Conservation (phyloP, 2,888 invertebrate species). For the Metopia argyrocephala region DNA sequence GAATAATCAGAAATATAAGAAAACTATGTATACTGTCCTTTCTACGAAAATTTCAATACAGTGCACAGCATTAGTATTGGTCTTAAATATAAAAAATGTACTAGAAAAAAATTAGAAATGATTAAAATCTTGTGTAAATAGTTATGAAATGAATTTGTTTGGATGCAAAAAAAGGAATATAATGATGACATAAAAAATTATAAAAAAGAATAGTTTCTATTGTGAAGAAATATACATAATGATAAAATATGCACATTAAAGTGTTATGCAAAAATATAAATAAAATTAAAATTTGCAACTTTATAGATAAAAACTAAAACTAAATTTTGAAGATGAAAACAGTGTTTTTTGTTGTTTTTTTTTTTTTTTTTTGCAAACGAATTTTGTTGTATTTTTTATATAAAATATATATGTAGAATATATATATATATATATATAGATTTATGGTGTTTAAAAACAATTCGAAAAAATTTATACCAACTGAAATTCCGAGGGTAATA, state of each 20-base stretch:
- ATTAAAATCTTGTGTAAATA: too few species aligned
- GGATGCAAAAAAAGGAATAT: too few species aligned
- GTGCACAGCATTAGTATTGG: too few species aligned
- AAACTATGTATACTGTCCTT: too few species aligned
- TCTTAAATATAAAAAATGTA: too few species aligned
- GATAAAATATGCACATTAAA: conserved; percentile 20
- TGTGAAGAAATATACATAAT: neutral
- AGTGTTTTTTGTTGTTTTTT: too few species aligned
- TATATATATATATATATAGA: conserved; percentile 43
- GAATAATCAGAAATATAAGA: too few species aligned
- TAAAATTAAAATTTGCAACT: conserved; percentile 53
- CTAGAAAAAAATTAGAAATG: neutral
- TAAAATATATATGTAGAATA: too few species aligned
- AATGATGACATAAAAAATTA: too few species aligned
- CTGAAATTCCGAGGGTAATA: conserved; percentile 88
- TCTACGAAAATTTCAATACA: too few species aligned
- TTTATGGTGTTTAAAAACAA: conserved; percentile 71
- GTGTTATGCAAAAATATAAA: conserved; percentile 35
- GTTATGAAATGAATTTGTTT: too few species aligned
- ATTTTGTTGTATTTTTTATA: conserved; percentile 25
- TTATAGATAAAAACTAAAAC: conserved; percentile 42
- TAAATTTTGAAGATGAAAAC: conserved; percentile 36
- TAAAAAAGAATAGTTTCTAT: conserved; percentile 15
- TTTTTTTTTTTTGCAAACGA: conserved; percentile 18
- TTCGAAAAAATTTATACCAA: conserved; percentile 85